phyloP scores from a whole-genome alignment of 2,888 invertebrate species.

The Lasioglossum figueresi region DNA sequence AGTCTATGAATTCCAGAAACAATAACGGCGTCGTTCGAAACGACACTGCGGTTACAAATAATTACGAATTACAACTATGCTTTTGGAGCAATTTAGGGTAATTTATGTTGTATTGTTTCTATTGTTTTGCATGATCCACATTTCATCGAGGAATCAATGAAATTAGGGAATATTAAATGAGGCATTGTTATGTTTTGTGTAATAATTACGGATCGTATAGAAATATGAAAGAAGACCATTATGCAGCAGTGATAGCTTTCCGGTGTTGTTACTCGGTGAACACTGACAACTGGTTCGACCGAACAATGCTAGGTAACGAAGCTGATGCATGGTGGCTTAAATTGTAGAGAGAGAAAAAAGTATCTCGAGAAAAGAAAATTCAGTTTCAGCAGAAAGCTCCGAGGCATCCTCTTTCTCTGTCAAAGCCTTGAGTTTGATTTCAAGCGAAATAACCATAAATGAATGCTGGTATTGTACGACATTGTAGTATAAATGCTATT shows the following conservation, averaged over 20 bases:
- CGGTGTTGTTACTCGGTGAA: not conserved
- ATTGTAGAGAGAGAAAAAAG: not conserved
- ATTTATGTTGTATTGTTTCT: no score
- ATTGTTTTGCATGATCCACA: no score
- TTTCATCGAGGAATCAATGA: no score
- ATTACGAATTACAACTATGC: no score
- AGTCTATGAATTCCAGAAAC: no score
- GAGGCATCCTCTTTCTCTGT: not conserved
- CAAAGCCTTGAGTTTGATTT: not conserved
- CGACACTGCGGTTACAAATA: no score
- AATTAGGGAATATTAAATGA: no score
- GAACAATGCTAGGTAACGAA: not conserved
- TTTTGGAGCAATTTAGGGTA: no score
- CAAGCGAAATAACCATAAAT: not conserved
- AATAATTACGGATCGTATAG: not conserved
- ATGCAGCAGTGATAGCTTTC: not conserved
- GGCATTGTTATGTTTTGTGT: no score
- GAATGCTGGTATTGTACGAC: not conserved
- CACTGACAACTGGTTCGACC: not conserved
- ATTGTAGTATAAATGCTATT: not conserved
- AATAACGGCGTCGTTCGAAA: no score
- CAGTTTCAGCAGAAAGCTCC: not conserved
- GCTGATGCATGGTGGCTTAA: not conserved
- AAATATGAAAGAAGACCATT: not conserved
- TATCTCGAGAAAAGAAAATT: not conserved